These are phyloP conservation scores for honey bee (Apis mellifera) DNA, from an alignment of 1,140 invertebrate genomes.

Conservation along the genomic window DNA sequence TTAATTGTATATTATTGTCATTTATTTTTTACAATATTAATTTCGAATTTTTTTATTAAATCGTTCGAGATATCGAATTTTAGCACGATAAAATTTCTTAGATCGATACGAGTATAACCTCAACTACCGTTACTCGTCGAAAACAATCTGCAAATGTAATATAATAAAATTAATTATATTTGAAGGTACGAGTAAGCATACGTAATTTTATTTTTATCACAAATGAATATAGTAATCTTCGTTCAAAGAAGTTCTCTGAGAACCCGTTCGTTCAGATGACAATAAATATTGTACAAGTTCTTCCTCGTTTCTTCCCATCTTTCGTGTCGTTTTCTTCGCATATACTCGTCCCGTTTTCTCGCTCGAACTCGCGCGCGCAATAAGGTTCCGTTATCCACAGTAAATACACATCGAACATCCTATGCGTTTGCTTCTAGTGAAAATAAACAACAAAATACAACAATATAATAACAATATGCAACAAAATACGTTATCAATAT, in stretches of 20 bases:
- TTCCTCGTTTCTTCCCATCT: slow-evolving; percentile 45
- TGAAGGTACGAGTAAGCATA: neutral
- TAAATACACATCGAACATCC: slow-evolving; percentile 55
- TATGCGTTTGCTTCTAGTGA: slow-evolving; percentile 50
- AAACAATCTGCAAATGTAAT: neutral
- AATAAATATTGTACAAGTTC: slow-evolving; percentile 33
- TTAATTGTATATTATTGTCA: neutral
- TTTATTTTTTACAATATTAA: neutral
- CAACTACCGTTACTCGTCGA: slow-evolving; percentile 37
- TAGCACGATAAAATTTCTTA: slow-evolving; percentile 22
- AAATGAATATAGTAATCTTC: slow-evolving; percentile 10
- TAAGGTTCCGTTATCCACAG: slow-evolving; percentile 62
- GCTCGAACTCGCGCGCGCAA: neutral
- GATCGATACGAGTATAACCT: neutral
- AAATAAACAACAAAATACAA: slow-evolving; percentile 65
- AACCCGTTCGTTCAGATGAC: slow-evolving; percentile 18
- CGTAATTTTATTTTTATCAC: slow-evolving; percentile 38
- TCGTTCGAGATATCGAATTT: slow-evolving; percentile 17
- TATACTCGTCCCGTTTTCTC: slow-evolving; percentile 25
- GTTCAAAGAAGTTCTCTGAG: slow-evolving; percentile 25
- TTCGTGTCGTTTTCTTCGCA: neutral
- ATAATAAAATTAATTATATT: slow-evolving; percentile 23
- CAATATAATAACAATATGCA: no score
- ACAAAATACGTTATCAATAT: slow-evolving; percentile 41
- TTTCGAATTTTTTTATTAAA: slow-evolving; percentile 9